phyloP scores from a whole-genome alignment of 2,113 vertebrate species.

The Melanostigma gelatinosum region DNA sequence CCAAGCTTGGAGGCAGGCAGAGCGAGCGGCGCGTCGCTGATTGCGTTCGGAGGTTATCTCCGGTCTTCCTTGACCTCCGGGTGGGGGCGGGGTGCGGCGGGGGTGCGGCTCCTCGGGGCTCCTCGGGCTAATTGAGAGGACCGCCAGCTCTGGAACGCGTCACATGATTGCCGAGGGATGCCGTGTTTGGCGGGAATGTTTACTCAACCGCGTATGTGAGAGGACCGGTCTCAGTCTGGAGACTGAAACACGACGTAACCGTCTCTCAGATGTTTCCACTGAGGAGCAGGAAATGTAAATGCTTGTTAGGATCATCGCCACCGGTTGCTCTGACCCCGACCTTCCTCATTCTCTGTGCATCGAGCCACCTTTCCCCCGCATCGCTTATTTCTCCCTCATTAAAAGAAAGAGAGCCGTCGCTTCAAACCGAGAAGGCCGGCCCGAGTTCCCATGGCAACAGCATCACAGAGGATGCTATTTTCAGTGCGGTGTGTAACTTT shows the following conservation, averaged over 20 bases:
- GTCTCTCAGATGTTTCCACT: background rate
- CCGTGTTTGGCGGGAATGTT: conserved; percentile 53
- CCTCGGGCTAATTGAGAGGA: conserved; percentile 74
- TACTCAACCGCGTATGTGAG: conserved; percentile 29
- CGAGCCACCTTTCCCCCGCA: conserved; percentile 45
- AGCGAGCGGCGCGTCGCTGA: conserved; percentile 54
- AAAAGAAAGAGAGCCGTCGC: conserved; percentile 62
- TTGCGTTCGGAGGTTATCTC: conserved; percentile 73
- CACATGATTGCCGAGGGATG: conserved; percentile 49
- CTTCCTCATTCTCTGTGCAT: conserved; percentile 24
- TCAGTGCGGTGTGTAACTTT: conserved; percentile 71
- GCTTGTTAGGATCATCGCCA: conserved; percentile 22
- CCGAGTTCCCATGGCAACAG: conserved; percentile 74
- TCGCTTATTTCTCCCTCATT: conserved; percentile 66
- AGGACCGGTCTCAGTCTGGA: background rate
- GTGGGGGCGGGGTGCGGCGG: background rate
- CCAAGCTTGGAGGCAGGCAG: conserved; percentile 53
- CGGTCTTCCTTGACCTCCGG: conserved; percentile 73
- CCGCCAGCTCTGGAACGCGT: conserved; percentile 36
- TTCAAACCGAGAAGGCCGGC: conserved; percentile 59
- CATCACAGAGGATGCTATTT: conserved; percentile 74
- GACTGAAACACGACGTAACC: too few species aligned
- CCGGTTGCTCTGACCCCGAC: conserved; percentile 47
- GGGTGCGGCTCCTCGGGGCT: conserved; percentile 55
- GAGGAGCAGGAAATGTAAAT: conserved; percentile 26